These are phyloP conservation scores for Crepidodera aurea DNA, from an alignment of 2,888 invertebrate species.

Conservation along the genomic window DNA sequence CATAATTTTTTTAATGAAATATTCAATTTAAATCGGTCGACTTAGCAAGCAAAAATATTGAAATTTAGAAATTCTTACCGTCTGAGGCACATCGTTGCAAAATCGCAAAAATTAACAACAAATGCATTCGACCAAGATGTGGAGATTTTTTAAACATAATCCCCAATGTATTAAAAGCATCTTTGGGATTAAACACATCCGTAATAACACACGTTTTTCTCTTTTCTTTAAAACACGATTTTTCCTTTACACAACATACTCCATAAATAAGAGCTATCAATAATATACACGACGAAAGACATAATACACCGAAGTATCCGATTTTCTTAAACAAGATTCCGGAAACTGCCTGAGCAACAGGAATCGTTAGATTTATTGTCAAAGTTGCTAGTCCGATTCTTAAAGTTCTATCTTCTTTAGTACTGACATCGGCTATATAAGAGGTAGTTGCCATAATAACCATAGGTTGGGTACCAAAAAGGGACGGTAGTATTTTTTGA, in stretches of 20 bases:
- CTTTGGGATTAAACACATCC: slow-evolving; percentile 55
- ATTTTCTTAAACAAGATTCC: slow-evolving; percentile 50
- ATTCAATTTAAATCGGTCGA: too few relatives aligned
- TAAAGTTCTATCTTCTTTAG: slow-evolving; percentile 67
- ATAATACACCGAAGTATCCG: slow-evolving; percentile 50
- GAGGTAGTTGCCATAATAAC: slow-evolving; percentile 58
- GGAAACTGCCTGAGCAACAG: slow-evolving; percentile 53
- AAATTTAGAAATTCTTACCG: too few relatives aligned
- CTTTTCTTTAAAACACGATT: slow-evolving; percentile 20
- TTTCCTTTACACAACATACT: slow-evolving; percentile 49
- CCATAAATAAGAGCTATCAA: slow-evolving; percentile 52
- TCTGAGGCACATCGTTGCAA: slow-evolving; percentile 46
- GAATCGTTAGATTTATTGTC: slow-evolving; percentile 49
- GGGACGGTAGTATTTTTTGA: slow-evolving; percentile 65
- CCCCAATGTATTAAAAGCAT: slow-evolving; percentile 53
- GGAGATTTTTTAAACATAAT: slow-evolving; percentile 49
- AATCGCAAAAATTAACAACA: slow-evolving; percentile 49
- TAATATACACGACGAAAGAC: slow-evolving; percentile 47
- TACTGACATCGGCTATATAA: slow-evolving; percentile 61
- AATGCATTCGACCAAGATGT: slow-evolving; percentile 44
- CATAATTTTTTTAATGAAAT: too few relatives aligned
- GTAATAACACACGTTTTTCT: slow-evolving; percentile 39
- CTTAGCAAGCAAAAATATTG: too few relatives aligned
- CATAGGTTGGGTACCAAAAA: slow-evolving; percentile 67
- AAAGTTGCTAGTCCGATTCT: slow-evolving; percentile 67